These are phyloP conservation scores for Drosophila bocki DNA, from an alignment of 1,140 invertebrate genomes.

Conservation along the genomic window DNA sequence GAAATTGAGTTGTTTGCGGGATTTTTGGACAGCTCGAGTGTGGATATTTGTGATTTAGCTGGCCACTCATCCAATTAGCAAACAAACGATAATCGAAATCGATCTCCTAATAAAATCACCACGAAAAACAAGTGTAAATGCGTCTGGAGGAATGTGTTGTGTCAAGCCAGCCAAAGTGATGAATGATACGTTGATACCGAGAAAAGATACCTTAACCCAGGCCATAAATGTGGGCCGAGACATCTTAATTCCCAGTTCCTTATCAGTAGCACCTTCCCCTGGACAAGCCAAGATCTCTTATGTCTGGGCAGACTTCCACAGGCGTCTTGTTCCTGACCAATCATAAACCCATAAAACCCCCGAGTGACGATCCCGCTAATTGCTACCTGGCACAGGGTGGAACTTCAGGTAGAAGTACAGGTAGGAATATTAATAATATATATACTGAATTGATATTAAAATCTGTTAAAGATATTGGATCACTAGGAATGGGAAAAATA, in stretches of 20 bases:
- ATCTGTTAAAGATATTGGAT: neutral
- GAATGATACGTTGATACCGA: constrained; percentile 33
- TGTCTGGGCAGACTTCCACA: constrained; percentile 3
- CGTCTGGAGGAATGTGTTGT: constrained; percentile 7
- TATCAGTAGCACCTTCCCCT: constrained; percentile 11
- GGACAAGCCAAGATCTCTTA: constrained; percentile 22
- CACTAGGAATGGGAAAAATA: neutral
- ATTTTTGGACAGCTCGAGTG: constrained; percentile 50
- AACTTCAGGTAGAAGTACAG: constrained; percentile 33
- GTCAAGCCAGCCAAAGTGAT: constrained; percentile 6
- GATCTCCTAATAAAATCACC: constrained; percentile 45
- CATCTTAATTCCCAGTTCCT: constrained; percentile 15
- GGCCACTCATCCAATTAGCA: constrained; percentile 64
- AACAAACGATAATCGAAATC: constrained; percentile 60
- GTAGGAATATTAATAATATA: neutral
- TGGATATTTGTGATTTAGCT: constrained; percentile 47
- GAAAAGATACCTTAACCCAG: constrained; percentile 22
- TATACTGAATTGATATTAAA: neutral
- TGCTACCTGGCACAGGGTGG: constrained; percentile 48
- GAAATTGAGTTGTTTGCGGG: constrained; percentile 44
- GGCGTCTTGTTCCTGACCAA: constrained; percentile 1
- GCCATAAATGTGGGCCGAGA: constrained; percentile 35
- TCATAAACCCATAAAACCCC: constrained; percentile 31
- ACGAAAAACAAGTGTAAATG: constrained; percentile 31
- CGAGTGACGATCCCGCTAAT: constrained; percentile 28